Evolutionary conservation across 2,113 vertebrate species (phyloP).

Genomic region (Hymenochirus boettgeri): DNA sequence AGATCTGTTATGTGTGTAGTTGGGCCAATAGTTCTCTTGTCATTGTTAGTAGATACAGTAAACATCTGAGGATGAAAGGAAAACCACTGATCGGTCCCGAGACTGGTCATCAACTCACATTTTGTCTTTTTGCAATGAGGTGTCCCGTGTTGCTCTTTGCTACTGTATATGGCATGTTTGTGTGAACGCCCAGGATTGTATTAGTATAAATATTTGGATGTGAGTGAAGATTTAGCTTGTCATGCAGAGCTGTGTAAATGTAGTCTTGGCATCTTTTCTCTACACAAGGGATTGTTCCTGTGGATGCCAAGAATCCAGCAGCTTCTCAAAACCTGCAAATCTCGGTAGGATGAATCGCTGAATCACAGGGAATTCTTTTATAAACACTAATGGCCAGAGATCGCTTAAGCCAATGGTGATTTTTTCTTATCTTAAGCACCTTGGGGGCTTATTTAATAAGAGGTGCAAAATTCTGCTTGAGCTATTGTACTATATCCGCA

Average conservation of each 20-base stretch:
- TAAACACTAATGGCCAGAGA: background rate
- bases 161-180: conserved; percentile 25
- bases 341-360: conserved; percentile 32
- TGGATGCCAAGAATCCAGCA: conserved; percentile 33
- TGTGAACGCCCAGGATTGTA: conserved; percentile 17
- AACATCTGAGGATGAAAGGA: too few relatives aligned
- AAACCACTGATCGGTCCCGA: background rate
- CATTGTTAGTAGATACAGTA: too few relatives aligned
- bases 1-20: too few relatives aligned
- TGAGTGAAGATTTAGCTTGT: conserved; percentile 31
- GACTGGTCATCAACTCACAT: background rate
- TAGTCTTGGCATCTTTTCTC: conserved; percentile 35
- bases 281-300: conserved; percentile 34
- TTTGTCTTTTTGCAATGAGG: background rate
- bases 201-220: conserved; percentile 38
- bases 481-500: too few relatives aligned
- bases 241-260: conserved; percentile 30
- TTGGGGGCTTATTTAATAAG: background rate
- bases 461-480: too few relatives aligned
- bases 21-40: too few relatives aligned
- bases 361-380: conserved; percentile 29
- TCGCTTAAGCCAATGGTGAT: background rate
- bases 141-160: background rate
- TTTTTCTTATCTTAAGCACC: background rate
- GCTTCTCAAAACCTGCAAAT: conserved; percentile 27